These are phyloP conservation scores for Lissonota sp. DNA, from an alignment of 2,888 invertebrate species.

Conservation along the genomic window DNA sequence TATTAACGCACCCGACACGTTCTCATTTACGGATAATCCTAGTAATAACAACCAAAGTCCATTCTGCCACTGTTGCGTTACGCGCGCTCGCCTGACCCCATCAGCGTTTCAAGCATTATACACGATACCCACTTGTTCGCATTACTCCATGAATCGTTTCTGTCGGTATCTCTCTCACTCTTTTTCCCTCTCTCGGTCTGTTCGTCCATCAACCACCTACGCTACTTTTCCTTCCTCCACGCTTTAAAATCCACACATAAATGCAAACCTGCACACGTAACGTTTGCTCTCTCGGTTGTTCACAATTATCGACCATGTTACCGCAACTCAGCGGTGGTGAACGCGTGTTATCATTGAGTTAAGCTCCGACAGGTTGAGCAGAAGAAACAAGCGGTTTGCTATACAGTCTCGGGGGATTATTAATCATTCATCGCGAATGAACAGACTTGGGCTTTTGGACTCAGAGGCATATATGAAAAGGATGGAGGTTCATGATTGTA, in stretches of 20 bases:
- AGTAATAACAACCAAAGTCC: slow-evolving; percentile 62
- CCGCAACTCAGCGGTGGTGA: not conserved
- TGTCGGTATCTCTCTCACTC: slow-evolving; percentile 18
- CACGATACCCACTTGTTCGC: slow-evolving; percentile 58
- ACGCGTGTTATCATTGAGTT: slow-evolving; percentile 13
- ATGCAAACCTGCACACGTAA: not conserved
- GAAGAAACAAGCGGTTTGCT: slow-evolving; percentile 8
- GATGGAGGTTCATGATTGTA: too few relatives aligned
- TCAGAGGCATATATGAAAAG: too few relatives aligned
- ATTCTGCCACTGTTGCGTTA: slow-evolving; percentile 62
- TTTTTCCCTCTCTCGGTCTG: not conserved
- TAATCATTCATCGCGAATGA: not conserved
- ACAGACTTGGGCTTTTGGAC: too few relatives aligned
- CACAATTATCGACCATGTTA: slow-evolving; percentile 45
- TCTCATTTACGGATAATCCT: slow-evolving; percentile 72
- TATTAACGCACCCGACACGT: slow-evolving; percentile 73
- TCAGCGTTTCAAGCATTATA: slow-evolving; percentile 59
- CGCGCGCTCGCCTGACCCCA: slow-evolving; percentile 59
- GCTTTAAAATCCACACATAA: slow-evolving; percentile 13
- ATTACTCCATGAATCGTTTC: slow-evolving; percentile 24
- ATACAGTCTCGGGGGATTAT: not conserved
- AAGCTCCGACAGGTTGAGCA: slow-evolving; percentile 52
- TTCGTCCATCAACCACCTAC: slow-evolving; percentile 42
- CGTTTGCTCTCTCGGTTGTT: slow-evolving; percentile 30
- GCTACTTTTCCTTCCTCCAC: slow-evolving; percentile 19